Conservation (phyloP, 2,113 vertebrate species). For the Garra rufa region DNA sequence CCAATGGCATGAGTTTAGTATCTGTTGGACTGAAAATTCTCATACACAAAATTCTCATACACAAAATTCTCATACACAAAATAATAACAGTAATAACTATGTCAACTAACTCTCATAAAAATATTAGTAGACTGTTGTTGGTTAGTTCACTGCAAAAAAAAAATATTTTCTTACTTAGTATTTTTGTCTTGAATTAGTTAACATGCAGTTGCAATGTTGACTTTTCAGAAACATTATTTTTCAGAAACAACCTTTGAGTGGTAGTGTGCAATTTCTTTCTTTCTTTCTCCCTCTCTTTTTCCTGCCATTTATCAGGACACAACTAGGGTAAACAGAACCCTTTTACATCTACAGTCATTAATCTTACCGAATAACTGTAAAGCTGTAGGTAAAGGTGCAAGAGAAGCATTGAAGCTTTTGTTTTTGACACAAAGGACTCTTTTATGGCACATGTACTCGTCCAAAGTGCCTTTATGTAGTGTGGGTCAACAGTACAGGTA, state of each 20-base stretch:
- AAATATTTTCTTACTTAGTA: background rate
- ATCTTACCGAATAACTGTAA: conserved; percentile 28
- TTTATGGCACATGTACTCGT: conserved; percentile 36
- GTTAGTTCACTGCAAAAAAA: background rate
- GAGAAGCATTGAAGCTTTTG: conserved; percentile 42
- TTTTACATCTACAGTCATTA: conserved; percentile 29
- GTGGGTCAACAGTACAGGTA: conserved; percentile 34
- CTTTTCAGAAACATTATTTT: background rate
- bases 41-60: no score
- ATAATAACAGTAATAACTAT: no score
- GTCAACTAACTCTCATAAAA: background rate
- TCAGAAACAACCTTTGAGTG: background rate
- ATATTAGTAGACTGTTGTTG: background rate
- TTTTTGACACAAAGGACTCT: conserved; percentile 53
- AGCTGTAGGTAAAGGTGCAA: conserved; percentile 44
- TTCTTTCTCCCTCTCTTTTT: no score
- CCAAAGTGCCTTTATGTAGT: conserved; percentile 34
- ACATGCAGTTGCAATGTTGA: background rate
- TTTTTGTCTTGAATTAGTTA: background rate
- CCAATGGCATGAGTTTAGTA: background rate
- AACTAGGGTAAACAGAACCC: conserved; percentile 5
- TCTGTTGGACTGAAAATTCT: background rate
- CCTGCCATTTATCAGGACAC: conserved; percentile 1
- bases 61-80: no score
- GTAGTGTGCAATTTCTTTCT: background rate